phyloP scores from a whole-genome alignment of 2,888 invertebrate species.

The Archaeoteleia sp. region DNA sequence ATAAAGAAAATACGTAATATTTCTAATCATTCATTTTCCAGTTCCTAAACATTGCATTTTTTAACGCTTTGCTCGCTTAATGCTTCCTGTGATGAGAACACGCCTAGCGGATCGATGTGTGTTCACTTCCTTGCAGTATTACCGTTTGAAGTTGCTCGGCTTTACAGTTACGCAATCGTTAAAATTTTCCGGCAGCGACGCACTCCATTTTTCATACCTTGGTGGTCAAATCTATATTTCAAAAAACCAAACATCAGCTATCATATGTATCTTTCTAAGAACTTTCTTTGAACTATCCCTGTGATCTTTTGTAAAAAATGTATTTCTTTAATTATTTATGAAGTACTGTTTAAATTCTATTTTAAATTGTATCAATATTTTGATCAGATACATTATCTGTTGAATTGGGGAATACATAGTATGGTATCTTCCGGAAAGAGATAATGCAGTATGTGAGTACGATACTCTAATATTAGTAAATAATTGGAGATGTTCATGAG shows the following conservation, averaged over 20 bases:
- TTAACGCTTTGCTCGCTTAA: slow-evolving; percentile 39
- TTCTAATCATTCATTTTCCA: slow-evolving; percentile 40
- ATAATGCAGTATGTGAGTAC: neutral
- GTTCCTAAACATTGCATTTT: slow-evolving; percentile 26
- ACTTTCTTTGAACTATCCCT: too few relatives aligned
- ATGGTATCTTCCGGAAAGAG: too few relatives aligned
- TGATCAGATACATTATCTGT: too few relatives aligned
- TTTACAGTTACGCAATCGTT: slow-evolving; percentile 17
- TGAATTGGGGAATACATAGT: too few relatives aligned
- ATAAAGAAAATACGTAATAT: slow-evolving; percentile 26
- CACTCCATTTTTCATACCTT: slow-evolving; percentile 10
- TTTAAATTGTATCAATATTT: too few relatives aligned
- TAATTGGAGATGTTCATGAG: slow-evolving; percentile 35
- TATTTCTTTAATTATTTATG: too few relatives aligned
- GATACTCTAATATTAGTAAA: slow-evolving; percentile 34
- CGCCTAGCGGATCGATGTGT: slow-evolving; percentile 22
- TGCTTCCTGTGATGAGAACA: slow-evolving; percentile 45
- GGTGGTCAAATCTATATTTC: too few relatives aligned
- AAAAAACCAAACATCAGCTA: too few relatives aligned
- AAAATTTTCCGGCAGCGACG: slow-evolving; percentile 10
- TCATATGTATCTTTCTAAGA: too few relatives aligned
- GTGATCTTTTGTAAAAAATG: too few relatives aligned
- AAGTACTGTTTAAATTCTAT: too few relatives aligned
- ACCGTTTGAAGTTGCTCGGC: slow-evolving; percentile 24
- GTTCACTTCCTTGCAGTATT: slow-evolving; percentile 35